Base-by-base conservation (phyloP, 2,888 invertebrate species). In the Lordiphosa fenestrarum region DNA sequence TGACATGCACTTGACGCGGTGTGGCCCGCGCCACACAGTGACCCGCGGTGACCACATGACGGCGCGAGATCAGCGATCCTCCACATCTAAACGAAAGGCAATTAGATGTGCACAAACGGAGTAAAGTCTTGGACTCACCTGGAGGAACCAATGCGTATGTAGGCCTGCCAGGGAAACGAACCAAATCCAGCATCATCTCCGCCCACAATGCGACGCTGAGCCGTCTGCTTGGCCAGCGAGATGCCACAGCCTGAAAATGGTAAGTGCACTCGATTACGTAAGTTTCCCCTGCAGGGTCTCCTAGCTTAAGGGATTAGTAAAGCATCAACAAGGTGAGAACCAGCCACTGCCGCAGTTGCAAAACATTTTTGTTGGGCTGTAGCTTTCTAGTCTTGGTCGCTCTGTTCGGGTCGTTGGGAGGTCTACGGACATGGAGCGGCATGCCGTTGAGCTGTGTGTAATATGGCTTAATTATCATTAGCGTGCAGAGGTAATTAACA, bases 141-240 rank as follows among this genome's bases (percentile, higher is more conserved):
- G 76, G 96, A 96, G 40, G 97, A 96, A 66, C 97, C 97, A 60
- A 97, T 97, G 86, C 97, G 92, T 85, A 97, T 97, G 90, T 97
- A 97, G 0, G 97, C 96, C 91, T 97, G 97, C 97, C 97, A 97
- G 21, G 97, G 97, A 87, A 97, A 97, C 61, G 96, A 95, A 15
- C 96, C 97, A 88, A 97, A 97, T 44, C 97, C 97, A 0, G 97
- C 96, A 88, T 97, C 97, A 78, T 96, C 96, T 0, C 97, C 97
- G 0, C 97, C 97, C 15, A 97, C 97, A 69, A 97, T 97, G 71
- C 97, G 91, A 19, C 96, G 91, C 86, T 96, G 96, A 0, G 96
- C 96, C 10, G 95, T 94, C 87, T 95, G 95, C 87, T 95, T 95
- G 66, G 94, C 92, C 38, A 94, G 92, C 6, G 96, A 95, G 74